Conservation (phyloP, 2,113 vertebrate genomes). For the Spea multiplicata region DNA sequence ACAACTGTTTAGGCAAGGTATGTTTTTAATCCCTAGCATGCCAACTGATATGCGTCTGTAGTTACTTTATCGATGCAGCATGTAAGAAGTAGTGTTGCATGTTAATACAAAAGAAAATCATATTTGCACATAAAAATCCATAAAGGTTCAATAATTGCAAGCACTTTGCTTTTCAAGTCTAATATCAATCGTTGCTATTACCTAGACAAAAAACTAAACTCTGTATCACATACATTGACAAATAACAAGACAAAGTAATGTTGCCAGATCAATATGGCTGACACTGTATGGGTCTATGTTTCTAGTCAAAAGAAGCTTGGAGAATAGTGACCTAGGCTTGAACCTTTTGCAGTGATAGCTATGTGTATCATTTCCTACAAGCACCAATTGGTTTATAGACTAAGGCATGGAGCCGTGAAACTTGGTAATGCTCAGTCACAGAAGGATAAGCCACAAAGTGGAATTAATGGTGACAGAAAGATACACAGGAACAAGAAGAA, state of each 20-base stretch:
- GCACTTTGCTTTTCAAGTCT: slow-evolving; percentile 45
- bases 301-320: slow-evolving; percentile 59
- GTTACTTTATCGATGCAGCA: background rate
- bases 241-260: slow-evolving; percentile 27
- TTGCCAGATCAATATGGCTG: slow-evolving; percentile 58
- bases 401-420: slow-evolving; percentile 80
- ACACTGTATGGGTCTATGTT: slow-evolving; percentile 57
- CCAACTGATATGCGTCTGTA: background rate
- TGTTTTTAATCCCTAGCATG: background rate
- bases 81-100: slow-evolving; percentile 20
- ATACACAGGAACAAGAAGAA: slow-evolving; percentile 59
- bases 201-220: slow-evolving; percentile 49
- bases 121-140: slow-evolving; percentile 37
- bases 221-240: slow-evolving; percentile 42
- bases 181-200: slow-evolving; percentile 41
- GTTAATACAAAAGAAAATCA: slow-evolving; percentile 33
- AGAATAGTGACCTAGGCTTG: slow-evolving; percentile 72
- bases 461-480: slow-evolving; percentile 70
- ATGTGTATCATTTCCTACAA: slow-evolving; percentile 75
- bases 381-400: slow-evolving; percentile 72
- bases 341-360: slow-evolving; percentile 70
- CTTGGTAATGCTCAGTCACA: slow-evolving; percentile 82
- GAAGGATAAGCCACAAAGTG: slow-evolving; percentile 71
- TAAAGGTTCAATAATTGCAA: slow-evolving; percentile 46
- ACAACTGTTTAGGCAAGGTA: too few species aligned